Percentiles rank a stretch among this genome's conserved stretches.
phyloP scores from a whole-genome alignment of 2,113 vertebrate species.

The Abramis brama region DNA sequence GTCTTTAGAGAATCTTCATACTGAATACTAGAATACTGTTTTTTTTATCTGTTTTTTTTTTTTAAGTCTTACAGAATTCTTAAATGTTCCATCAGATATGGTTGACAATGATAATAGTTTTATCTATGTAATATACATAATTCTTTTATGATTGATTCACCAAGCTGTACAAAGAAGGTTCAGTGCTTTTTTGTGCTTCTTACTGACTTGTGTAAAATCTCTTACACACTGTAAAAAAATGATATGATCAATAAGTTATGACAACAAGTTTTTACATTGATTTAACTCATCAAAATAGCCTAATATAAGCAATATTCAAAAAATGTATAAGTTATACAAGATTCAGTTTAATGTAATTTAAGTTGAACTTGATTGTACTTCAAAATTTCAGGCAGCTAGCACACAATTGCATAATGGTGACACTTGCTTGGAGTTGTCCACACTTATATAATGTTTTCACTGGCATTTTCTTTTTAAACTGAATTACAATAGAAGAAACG shows the following conservation, averaged over 20 bases:
- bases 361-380: too few relatives aligned
- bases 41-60: neutral
- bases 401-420: neutral
- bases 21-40: too few relatives aligned
- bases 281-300: too few relatives aligned
- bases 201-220: conserved; percentile 9
- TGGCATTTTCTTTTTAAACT: conserved; percentile 31
- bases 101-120: neutral
- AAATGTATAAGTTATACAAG: too few relatives aligned
- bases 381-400: neutral
- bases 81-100: neutral
- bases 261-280: too few relatives aligned
- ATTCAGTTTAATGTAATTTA: too few relatives aligned
- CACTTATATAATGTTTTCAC: neutral
- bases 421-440: conserved; percentile 30
- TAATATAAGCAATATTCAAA: too few relatives aligned
- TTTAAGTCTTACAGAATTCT: neutral
- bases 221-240: too few relatives aligned
- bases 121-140: neutral
- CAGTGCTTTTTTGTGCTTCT: conserved; percentile 15
- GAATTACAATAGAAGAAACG: neutral
- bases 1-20: neutral
- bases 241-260: too few relatives aligned
- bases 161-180: neutral
- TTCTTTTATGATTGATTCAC: neutral